These are phyloP conservation scores for Epiblema foenella DNA, from an alignment of 2,888 invertebrate species.

Conservation along the genomic window DNA sequence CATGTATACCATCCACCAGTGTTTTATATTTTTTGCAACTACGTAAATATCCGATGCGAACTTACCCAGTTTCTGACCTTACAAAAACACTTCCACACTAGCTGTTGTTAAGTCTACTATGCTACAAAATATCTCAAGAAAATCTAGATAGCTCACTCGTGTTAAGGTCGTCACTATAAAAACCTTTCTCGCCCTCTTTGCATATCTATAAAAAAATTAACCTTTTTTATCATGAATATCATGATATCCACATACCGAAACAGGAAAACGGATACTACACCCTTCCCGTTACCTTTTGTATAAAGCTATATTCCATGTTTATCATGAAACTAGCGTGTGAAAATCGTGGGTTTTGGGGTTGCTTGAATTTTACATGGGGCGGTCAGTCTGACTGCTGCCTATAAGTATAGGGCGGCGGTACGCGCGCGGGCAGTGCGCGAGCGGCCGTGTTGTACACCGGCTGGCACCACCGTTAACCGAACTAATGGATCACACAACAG, in stretches of 20 bases:
- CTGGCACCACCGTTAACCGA: slow-evolving; percentile 67
- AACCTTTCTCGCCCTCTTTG: slow-evolving; percentile 11
- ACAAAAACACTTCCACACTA: slow-evolving; percentile 1
- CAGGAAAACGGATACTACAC: slow-evolving; percentile 33
- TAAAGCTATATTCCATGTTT: slow-evolving; percentile 52
- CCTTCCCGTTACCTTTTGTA: slow-evolving; percentile 14
- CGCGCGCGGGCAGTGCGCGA: slow-evolving; percentile 78
- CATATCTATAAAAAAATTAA: slow-evolving; percentile 37
- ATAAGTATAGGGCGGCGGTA: slow-evolving; percentile 71
- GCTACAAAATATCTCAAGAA: slow-evolving; percentile 26
- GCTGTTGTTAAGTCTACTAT: not conserved
- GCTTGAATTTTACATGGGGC: slow-evolving; percentile 73
- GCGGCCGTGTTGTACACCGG: slow-evolving; percentile 77
- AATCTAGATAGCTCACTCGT: slow-evolving; percentile 26
- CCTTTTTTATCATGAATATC: slow-evolving; percentile 39
- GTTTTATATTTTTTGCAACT: not conserved
- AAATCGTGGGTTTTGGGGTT: slow-evolving; percentile 66
- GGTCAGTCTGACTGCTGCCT: slow-evolving; percentile 67
- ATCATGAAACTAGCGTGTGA: slow-evolving; percentile 64
- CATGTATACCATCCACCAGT: not conserved
- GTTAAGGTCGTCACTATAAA: slow-evolving; percentile 17
- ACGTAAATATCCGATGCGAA: not conserved
- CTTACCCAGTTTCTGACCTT: not conserved
- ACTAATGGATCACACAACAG: slow-evolving; percentile 64
- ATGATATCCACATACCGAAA: slow-evolving; percentile 8